Base-by-base conservation (phyloP, 2,113 vertebrate species). In the Potamarius usumacintae region DNA sequence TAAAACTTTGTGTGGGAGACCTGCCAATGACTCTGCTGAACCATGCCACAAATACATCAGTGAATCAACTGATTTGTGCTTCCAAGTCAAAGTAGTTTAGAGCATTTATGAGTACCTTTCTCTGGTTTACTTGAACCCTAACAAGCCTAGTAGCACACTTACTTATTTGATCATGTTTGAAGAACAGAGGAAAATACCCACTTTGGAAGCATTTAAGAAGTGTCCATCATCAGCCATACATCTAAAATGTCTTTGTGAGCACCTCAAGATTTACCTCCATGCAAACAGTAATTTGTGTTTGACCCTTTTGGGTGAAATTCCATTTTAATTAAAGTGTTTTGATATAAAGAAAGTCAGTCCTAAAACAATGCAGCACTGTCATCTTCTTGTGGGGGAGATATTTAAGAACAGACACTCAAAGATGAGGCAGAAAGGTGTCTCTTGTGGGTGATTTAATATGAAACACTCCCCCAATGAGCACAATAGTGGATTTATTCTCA, bases 401-500 rank as follows among this genome's bases (percentile, higher is more conserved):
- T 84, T 79, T 88, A 83, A 84, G 52, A 76, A 79, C 82, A 42
- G 72, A 63, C 62, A 10, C 81, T 84, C 71, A 57, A 57, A 78
- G 82, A 58, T 65, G 72, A 84, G 82, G 72, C 57, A 69, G 82
- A 27, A 83, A 90, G 84, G 86, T 82, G 82, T 79, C 69, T 85
- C 67, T 65, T 77, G 88, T 77, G 71, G 79, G 86, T 84, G 86
- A 87, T 87, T 87, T 87, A 87, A 88, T 83, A 83, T 42, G 58
- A 76, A 85, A 34, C 77, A 72, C 55, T 63, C 76, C 60, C 53
- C 85, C 42, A 30, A 67, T 27, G 80, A 82, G 76, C 87, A 90
- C 84, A 88, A 90, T 86, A 78, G 81, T 55, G 87, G 89, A 84
- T 60, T 90, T 86, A 80, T 90, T 83, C 65, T 69, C 82, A 22